phyloP scores from a whole-genome alignment of 2,797 vertebrate genomes.

The Sciurus vulgaris region DNA sequence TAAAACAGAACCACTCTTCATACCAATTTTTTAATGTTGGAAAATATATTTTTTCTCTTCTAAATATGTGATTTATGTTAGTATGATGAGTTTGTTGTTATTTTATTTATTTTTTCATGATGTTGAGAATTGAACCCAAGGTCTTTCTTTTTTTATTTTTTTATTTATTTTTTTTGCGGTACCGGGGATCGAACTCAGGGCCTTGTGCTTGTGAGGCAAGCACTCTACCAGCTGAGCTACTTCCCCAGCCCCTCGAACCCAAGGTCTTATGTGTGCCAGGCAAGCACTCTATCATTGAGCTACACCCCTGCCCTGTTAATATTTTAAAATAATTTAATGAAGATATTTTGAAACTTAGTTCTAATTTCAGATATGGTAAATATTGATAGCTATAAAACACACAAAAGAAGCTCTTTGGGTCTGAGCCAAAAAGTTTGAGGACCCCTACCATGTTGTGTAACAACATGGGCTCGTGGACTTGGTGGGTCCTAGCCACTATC shows the following conservation, averaged over 20 bases:
- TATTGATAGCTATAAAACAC: not conserved
- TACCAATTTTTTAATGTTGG: not conserved
- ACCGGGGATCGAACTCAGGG: too few relatives aligned
- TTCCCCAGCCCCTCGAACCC: too few relatives aligned
- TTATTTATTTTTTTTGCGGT: too few relatives aligned
- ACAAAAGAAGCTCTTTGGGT: not conserved
- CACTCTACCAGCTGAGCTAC: too few relatives aligned
- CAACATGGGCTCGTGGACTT: not conserved
- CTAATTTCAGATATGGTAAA: slow-evolving; percentile 27
- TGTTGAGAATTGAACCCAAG: too few relatives aligned
- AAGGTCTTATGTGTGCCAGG: too few relatives aligned
- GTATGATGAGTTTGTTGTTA: not conserved
- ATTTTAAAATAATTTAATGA: slow-evolving; percentile 40
- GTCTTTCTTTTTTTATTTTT: too few relatives aligned
- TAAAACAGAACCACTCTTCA: not conserved
- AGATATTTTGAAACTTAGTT: not conserved
- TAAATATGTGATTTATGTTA: not conserved
- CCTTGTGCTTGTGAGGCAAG: too few relatives aligned
- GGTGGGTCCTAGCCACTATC: not conserved
- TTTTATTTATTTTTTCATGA: not conserved
- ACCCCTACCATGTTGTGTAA: rapidly evolving
- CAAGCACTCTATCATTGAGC: too few relatives aligned
- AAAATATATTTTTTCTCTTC: slow-evolving; percentile 51
- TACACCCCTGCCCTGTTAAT: not conserved
- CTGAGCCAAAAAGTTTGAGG: not conserved